These are phyloP conservation scores for Clamator glandarius DNA, from an alignment of 2,797 vertebrate genomes.

Conservation along the genomic window DNA sequence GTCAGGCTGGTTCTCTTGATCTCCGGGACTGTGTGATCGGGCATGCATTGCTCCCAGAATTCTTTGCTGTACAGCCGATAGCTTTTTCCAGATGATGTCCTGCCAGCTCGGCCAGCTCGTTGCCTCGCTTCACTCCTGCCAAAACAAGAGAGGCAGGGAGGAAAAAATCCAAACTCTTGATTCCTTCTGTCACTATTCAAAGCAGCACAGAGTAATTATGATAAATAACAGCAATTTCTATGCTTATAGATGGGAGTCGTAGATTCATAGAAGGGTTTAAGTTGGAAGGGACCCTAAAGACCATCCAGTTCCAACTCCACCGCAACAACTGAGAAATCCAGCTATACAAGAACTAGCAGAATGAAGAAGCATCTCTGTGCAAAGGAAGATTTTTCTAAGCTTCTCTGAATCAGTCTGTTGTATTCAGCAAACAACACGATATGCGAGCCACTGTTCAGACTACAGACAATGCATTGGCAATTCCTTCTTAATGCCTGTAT, in stretches of 20 bases:
- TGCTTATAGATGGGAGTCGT: neutral
- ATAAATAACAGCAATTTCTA: neutral
- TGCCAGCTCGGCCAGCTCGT: constrained; percentile 91
- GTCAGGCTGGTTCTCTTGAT: constrained; percentile 94
- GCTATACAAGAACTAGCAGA: neutral
- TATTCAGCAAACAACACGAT: neutral
- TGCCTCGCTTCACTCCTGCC: constrained; percentile 92
- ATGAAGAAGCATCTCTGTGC: neutral
- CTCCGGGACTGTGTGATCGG: constrained; percentile 93
- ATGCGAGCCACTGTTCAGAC: neutral
- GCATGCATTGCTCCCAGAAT: constrained; percentile 97
- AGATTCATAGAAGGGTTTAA: too few relatives aligned
- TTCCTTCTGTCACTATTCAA: neutral
- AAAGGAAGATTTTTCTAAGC: neutral
- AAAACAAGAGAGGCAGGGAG: neutral
- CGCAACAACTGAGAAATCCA: neutral
- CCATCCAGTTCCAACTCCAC: too few relatives aligned
- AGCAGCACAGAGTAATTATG: neutral
- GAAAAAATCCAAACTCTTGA: neutral
- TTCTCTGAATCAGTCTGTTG: neutral
- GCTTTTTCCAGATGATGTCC: constrained; percentile 92
- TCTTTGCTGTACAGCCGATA: constrained; percentile 90
- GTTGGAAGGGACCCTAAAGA: too few relatives aligned
- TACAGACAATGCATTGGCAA: neutral
- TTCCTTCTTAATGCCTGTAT: neutral